Conservation (phyloP, 2,888 invertebrate genomes). For the Melanophora roralis region DNA sequence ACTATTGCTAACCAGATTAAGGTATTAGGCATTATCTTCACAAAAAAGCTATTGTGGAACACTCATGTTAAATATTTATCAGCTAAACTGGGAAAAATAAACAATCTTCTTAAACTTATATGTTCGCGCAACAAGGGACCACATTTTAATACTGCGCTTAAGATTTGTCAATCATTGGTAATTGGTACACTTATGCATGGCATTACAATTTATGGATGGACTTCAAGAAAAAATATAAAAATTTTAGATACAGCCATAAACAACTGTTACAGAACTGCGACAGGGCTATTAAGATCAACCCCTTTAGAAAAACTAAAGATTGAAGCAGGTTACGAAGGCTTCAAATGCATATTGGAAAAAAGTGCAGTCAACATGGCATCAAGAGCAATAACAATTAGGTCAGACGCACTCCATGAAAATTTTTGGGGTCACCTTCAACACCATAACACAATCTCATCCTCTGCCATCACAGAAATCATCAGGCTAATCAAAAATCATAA, state of each 20-base stretch:
- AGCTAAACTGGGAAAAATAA: too few species aligned
- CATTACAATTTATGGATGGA: constrained; percentile 2
- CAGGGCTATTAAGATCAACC: neutral
- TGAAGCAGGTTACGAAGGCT: neutral
- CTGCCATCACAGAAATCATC: too few species aligned
- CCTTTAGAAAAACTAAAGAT: neutral
- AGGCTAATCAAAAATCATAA: too few species aligned
- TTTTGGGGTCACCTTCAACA: too few species aligned
- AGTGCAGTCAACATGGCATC: neutral
- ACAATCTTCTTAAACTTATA: too few species aligned
- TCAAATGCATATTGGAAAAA: neutral
- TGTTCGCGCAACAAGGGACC: too few species aligned
- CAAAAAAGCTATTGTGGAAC: too few species aligned
- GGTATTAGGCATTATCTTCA: too few species aligned
- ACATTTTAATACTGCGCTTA: too few species aligned
- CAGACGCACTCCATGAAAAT: neutral
- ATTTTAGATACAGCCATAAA: neutral
- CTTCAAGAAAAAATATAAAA: neutral
- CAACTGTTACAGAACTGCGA: neutral
- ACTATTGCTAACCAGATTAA: too few species aligned
- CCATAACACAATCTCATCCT: too few species aligned
- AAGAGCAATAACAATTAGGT: neutral
- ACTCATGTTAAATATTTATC: too few species aligned
- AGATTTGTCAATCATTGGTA: neutral
- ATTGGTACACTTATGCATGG: neutral